Percentiles rank a stretch among this genome's conserved stretches.
Evolutionary conservation across 2,113 vertebrate species (phyloP).

Genomic region (Vimba vimba): DNA sequence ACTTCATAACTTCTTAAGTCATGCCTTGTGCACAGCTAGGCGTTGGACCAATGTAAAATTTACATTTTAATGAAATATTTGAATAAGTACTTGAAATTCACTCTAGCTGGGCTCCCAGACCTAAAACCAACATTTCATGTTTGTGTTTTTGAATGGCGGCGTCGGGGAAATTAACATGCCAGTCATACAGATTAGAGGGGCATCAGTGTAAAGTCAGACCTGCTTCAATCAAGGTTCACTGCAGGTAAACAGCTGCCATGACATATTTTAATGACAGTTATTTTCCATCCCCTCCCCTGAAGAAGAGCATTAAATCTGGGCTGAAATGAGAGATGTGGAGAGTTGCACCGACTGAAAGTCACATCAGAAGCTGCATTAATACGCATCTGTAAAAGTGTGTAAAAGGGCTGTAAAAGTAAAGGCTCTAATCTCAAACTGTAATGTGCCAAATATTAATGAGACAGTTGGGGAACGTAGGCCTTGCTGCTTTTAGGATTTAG

Average conservation of each 20-base stretch:
- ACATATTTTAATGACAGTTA: slow-evolving; percentile 72
- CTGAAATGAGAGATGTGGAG: slow-evolving; percentile 48
- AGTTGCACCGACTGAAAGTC: slow-evolving; percentile 9
- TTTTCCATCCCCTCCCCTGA: slow-evolving; percentile 3
- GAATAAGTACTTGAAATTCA: slow-evolving; percentile 87
- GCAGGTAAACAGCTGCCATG: slow-evolving; percentile 78
- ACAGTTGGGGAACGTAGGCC: slow-evolving; percentile 21
- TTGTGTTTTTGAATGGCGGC: slow-evolving; percentile 86
- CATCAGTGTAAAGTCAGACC: slow-evolving; percentile 81
- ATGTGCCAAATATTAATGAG: slow-evolving; percentile 42
- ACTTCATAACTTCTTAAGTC: slow-evolving; percentile 85
- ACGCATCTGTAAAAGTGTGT: slow-evolving; percentile 12
- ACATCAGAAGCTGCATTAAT: slow-evolving; percentile 14
- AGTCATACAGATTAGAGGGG: slow-evolving; percentile 80
- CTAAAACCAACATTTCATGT: slow-evolving; percentile 83
- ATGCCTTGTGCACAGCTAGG: slow-evolving; percentile 83
- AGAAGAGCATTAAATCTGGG: slow-evolving; percentile 53
- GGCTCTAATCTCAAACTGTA: slow-evolving; percentile 34
- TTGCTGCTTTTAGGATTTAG: slow-evolving; percentile 7
- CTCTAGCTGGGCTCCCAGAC: slow-evolving; percentile 78
- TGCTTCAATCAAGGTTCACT: slow-evolving; percentile 75
- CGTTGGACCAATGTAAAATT: slow-evolving; percentile 77
- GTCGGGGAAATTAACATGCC: slow-evolving; percentile 81
- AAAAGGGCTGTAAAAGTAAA: slow-evolving; percentile 12
- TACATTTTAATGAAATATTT: slow-evolving; percentile 90